Conservation (phyloP, 2,113 vertebrate genomes). For the Rattus rattus region DNA sequence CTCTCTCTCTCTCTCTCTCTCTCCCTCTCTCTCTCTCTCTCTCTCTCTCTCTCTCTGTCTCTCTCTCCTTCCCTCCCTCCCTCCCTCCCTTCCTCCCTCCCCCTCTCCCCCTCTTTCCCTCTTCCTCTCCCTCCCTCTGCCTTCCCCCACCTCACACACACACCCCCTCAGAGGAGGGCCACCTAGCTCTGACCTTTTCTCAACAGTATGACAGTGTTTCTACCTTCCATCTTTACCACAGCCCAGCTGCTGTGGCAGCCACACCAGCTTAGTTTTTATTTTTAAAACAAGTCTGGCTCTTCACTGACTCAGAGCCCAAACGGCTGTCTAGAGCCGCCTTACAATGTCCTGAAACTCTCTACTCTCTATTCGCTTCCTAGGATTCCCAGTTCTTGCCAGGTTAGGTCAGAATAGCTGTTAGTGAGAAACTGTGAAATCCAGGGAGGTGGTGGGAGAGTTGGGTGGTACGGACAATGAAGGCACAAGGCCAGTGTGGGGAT, state of each 20-base stretch:
- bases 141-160: neutral
- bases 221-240: neutral
- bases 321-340: neutral
- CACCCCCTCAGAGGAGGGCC: neutral
- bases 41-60: neutral
- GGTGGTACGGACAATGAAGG: accelerated
- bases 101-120: neutral
- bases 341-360: neutral
- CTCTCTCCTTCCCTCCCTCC: neutral
- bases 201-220: no score
- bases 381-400: neutral
- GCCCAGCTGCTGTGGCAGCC: neutral
- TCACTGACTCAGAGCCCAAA: neutral
- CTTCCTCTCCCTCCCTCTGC: neutral
- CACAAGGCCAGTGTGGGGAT: accelerated
- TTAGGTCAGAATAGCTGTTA: neutral
- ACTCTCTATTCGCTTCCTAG: no score
- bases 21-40: neutral
- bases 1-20: neutral
- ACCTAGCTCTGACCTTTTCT: neutral
- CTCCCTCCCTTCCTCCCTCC: no score
- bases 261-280: neutral
- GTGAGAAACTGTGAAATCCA: neutral
- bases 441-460: no score
- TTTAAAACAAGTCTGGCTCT: neutral